phyloP scores from a whole-genome alignment of 2,888 invertebrate genomes.

The Anaspis maculata region DNA sequence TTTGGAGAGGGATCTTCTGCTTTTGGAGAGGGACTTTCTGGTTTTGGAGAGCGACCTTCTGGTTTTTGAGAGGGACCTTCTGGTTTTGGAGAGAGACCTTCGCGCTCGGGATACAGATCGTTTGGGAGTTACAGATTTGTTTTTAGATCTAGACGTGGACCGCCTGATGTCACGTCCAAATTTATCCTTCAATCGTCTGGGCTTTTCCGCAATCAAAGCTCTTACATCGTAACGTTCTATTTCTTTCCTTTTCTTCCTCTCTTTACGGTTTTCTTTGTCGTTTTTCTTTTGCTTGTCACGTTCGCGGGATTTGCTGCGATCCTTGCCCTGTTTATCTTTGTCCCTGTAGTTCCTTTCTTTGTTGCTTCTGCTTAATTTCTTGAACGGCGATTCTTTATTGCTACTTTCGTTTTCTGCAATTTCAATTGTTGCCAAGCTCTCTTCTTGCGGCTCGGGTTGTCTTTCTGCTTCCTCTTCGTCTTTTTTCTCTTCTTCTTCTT shows the following conservation, averaged over 20 bases:
- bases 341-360: slow-evolving; percentile 74
- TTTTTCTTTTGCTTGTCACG: slow-evolving; percentile 23
- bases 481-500: slow-evolving; percentile 33
- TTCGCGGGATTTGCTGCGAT: slow-evolving; percentile 33
- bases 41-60: slow-evolving; percentile 24
- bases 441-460: slow-evolving; percentile 37
- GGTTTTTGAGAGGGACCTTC: slow-evolving; percentile 17
- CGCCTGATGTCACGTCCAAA: slow-evolving; percentile 63
- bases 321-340: slow-evolving; percentile 43
- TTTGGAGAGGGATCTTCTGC: slow-evolving; percentile 8
- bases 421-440: slow-evolving; percentile 46
- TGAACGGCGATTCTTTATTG: slow-evolving; percentile 54
- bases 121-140: slow-evolving; percentile 27
- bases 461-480: slow-evolving; percentile 40
- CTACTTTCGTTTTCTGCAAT: slow-evolving; percentile 42
- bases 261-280: slow-evolving; percentile 36
- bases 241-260: slow-evolving; percentile 63
- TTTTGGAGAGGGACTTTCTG: slow-evolving; percentile 17
- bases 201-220: slow-evolving; percentile 63
- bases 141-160: slow-evolving; percentile 23
- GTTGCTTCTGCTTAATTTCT: slow-evolving; percentile 68
- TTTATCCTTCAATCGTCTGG: slow-evolving; percentile 56
- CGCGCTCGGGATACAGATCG: slow-evolving; percentile 24
- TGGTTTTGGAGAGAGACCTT: slow-evolving; percentile 12
- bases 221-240: slow-evolving; percentile 78